Evolutionary conservation across 2,888 invertebrate species (phyloP).

Genomic region (Drosophila pseudotalamancana): DNA sequence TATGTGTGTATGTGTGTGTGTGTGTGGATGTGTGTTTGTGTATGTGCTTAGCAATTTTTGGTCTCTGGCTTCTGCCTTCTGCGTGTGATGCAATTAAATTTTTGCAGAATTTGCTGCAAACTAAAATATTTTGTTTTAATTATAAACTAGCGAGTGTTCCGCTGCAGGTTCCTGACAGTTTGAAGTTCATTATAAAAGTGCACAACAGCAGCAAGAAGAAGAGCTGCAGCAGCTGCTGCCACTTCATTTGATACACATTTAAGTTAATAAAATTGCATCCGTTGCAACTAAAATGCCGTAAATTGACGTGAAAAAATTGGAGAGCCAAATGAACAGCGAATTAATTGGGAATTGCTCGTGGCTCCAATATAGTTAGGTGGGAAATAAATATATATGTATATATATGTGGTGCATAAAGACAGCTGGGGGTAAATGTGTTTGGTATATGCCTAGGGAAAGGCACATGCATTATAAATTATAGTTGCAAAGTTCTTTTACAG

Average conservation of each 20-base stretch:
- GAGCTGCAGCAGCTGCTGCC: constrained; percentile 4
- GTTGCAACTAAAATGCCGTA: constrained; percentile 32
- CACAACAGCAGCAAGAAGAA: background rate
- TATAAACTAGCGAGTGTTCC: constrained; percentile 47
- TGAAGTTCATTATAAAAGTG: constrained; percentile 45
- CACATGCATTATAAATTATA: background rate
- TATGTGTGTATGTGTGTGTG: background rate
- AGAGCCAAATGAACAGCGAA: constrained; percentile 12
- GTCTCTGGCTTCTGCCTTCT: constrained; percentile 21
- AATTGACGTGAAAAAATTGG: constrained; percentile 31
- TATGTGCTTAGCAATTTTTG: constrained; percentile 6
- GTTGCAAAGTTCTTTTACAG: background rate
- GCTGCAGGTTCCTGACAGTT: constrained; percentile 36
- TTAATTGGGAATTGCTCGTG: constrained; percentile 7
- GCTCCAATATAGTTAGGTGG: background rate
- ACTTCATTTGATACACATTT: constrained; percentile 54
- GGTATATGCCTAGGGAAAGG: background rate
- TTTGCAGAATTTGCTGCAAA: constrained; percentile 33
- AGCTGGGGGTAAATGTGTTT: background rate
- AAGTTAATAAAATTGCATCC: constrained; percentile 49
- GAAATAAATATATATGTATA: background rate
- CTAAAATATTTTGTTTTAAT: constrained; percentile 68
- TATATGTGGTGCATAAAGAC: too few species aligned
- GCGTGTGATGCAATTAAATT: constrained; percentile 55
- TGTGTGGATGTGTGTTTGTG: background rate